Percentiles rank a stretch among this genome's conserved stretches.
These are phyloP conservation scores for Eilema griseolum DNA, from an alignment of 2,888 invertebrate species.

Conservation along the genomic window DNA sequence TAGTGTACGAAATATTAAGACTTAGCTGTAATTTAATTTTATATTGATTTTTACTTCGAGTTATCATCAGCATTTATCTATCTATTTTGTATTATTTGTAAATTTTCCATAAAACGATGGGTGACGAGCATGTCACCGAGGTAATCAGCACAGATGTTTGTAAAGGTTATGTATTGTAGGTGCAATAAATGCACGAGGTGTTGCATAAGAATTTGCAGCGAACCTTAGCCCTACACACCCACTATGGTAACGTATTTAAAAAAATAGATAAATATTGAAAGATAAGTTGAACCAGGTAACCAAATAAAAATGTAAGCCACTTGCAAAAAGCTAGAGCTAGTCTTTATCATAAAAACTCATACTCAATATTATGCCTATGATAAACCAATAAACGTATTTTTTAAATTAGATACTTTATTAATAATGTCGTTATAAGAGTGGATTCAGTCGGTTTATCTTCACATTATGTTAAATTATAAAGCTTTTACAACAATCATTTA, in stretches of 20 bases:
- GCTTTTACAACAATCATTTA: background rate
- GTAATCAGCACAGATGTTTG: constrained; percentile 65
- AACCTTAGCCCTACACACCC: constrained; percentile 69
- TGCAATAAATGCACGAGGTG: constrained; percentile 73
- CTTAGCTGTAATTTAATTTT: background rate
- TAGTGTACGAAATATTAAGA: background rate
- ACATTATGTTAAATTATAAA: background rate
- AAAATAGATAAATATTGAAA: constrained; percentile 46
- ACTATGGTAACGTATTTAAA: constrained; percentile 61
- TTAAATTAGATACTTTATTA: background rate
- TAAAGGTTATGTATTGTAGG: constrained; percentile 78
- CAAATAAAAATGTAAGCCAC: constrained; percentile 29
- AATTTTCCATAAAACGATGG: constrained; percentile 55
- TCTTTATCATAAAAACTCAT: background rate
- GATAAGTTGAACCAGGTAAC: constrained; percentile 34
- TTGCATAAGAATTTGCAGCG: constrained; percentile 66
- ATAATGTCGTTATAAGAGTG: background rate
- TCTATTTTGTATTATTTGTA: constrained; percentile 6
- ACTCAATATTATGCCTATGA: background rate
- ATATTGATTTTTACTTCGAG: background rate
- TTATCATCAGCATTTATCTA: background rate
- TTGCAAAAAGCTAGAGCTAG: background rate
- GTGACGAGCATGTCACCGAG: constrained; percentile 67
- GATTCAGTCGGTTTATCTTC: background rate
- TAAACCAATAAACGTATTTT: background rate